phyloP scores from a whole-genome alignment of 1,140 invertebrate genomes.

The Helicoverpa zea region DNA sequence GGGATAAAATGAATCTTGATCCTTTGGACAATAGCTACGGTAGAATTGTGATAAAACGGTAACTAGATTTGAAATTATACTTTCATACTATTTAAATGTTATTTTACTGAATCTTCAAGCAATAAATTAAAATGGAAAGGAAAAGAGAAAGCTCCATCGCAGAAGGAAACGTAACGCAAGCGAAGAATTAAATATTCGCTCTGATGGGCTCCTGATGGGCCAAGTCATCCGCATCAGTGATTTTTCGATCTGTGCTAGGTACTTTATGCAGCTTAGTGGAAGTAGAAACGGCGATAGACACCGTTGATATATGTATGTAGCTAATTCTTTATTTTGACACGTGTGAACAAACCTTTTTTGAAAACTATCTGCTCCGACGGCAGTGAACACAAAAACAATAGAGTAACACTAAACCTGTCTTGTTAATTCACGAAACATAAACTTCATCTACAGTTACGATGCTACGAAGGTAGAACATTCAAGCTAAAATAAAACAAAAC shows the following conservation, averaged over 20 bases:
- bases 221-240: conserved; percentile 60
- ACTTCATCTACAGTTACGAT: background rate
- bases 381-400: background rate
- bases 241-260: conserved; percentile 65
- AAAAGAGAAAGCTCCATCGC: conserved; percentile 49
- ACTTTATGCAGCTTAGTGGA: conserved; percentile 39
- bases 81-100: conserved; percentile 9
- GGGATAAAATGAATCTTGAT: background rate
- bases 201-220: conserved; percentile 56
- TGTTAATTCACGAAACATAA: conserved; percentile 16
- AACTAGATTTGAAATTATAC: background rate
- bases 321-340: background rate
- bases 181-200: conserved; percentile 68
- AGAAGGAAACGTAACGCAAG: conserved; percentile 50
- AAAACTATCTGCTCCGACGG: background rate
- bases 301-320: conserved; percentile 35
- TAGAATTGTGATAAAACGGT: background rate
- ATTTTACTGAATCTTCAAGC: background rate
- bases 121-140: conserved; percentile 49
- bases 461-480: background rate
- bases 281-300: conserved; percentile 47
- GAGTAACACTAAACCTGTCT: background rate
- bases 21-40: background rate
- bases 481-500: conserved; percentile 30
- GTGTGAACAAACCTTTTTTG: background rate